Evolutionary conservation across 1,140 invertebrate species (phyloP), one percentile per base, ranked within the genome.

Genomic region (Mamestra configurata): DNA sequence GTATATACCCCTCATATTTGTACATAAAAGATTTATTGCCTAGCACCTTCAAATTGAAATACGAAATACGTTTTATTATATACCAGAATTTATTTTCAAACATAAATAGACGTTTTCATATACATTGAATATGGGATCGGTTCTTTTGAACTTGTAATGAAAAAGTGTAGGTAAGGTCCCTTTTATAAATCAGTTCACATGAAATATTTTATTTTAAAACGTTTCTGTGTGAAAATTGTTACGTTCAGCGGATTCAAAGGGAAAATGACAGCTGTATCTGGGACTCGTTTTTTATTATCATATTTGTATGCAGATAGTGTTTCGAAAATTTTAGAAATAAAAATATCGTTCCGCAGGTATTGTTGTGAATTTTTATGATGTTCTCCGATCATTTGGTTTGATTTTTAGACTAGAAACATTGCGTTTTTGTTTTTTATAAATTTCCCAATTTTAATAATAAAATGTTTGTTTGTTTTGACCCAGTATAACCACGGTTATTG

Each of bases 181-280:
- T 72, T 53, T 72, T 37, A 22, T 55, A n/a, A 66, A 40, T 66
- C 35, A 40, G 11, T 59, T 40, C 55, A 75, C 37, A 24, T 43
- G 18, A 43, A 61, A 20, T 66, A 20, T 24, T 75, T 59, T 59
- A 75, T 75, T 37, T 37, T 57, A 22, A 71, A 66, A 22, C 2
- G 7, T 27, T 35, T 53, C 24, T 55, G 22, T 53, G 15, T 59
- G 37, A 59, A 75, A 40, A 57, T 43, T 59, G 35, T 18, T 22
- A 51, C 53, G 11, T 24, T 27, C 13, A 46, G 1, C 22, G 35
- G 8, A 43, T 43, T 46, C 70, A 37, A 75, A 75, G 10, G 18
- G 35, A 75, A 73, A 57, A 57, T 59, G 53, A 57, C 53, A 43
- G 46, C n/a, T 22, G 43, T 71, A 37, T 31, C 20, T 40, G 15